Percentiles rank a stretch among this genome's conserved stretches.
Evolutionary conservation across 1,140 invertebrate species (phyloP).

Genomic region (Euglossa dilemma): DNA sequence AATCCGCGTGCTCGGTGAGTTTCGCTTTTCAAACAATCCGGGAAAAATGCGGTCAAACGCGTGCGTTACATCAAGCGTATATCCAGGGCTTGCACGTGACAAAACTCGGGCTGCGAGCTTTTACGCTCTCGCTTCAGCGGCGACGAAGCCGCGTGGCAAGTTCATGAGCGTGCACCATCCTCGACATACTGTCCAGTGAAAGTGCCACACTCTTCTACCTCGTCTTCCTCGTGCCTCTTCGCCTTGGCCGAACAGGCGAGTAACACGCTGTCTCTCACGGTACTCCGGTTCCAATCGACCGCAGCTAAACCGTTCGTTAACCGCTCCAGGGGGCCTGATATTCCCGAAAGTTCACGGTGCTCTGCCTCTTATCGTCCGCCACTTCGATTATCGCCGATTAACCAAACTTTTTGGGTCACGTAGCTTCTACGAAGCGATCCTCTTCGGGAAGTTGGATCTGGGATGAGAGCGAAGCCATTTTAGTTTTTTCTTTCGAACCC

Average conservation of each 20-base stretch:
- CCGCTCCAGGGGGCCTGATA: not conserved
- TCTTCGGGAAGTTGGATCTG: too few relatives aligned
- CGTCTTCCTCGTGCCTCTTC: slow-evolving; percentile 38
- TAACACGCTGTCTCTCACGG: slow-evolving; percentile 46
- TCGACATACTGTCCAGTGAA: slow-evolving; percentile 71
- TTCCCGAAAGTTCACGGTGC: not conserved
- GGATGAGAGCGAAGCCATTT: too few relatives aligned
- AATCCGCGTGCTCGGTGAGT: not conserved
- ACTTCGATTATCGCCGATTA: not conserved
- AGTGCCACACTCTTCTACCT: slow-evolving; percentile 62
- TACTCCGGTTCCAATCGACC: slow-evolving; percentile 37
- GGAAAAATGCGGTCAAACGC: slow-evolving; percentile 7
- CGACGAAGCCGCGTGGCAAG: slow-evolving; percentile 56
- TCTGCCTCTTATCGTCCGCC: not conserved
- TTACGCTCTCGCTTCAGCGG: slow-evolving; percentile 28
- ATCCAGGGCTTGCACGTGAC: slow-evolving; percentile 24
- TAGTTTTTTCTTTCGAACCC: too few relatives aligned
- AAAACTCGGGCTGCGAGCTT: slow-evolving; percentile 42
- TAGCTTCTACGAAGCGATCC: not conserved
- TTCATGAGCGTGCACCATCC: slow-evolving; percentile 71
- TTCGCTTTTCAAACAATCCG: slow-evolving; percentile 1
- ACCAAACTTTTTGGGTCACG: not conserved
- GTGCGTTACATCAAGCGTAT: slow-evolving; percentile 31
- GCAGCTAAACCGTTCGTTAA: slow-evolving; percentile 19
- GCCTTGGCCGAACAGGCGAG: not conserved